Conservation (phyloP, 1,140 invertebrate genomes). For the Drosophila navojoa region DNA sequence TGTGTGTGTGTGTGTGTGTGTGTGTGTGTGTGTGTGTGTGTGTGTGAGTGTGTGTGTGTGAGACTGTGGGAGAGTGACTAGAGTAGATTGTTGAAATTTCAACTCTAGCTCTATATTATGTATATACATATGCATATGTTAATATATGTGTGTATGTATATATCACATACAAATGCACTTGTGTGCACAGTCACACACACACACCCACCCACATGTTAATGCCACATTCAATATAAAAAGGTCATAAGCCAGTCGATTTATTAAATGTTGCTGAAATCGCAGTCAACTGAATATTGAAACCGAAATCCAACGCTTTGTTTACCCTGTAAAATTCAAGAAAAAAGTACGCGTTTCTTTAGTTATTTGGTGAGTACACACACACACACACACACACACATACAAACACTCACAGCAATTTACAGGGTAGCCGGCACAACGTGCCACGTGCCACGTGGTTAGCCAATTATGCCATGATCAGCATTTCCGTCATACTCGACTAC, state of each 20-base stretch:
- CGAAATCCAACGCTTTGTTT: not conserved
- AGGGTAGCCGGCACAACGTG: conserved; percentile 10
- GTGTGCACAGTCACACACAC: not conserved
- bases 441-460: not conserved
- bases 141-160: conserved; percentile 5
- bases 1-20: too few relatives aligned
- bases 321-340: conserved; percentile 3
- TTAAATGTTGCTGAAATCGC: not conserved
- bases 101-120: not conserved
- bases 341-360: conserved; percentile 8
- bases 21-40: not conserved
- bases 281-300: not conserved
- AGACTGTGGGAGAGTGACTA: not conserved
- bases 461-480: not conserved
- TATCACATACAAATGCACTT: not conserved
- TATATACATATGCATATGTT: not conserved
- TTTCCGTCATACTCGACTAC: not conserved
- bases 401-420: not conserved
- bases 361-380: conserved; percentile 22
- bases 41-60: conserved; percentile 7
- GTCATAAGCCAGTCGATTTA: not conserved
- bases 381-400: not conserved
- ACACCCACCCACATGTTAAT: too few relatives aligned
- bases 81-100: not conserved
- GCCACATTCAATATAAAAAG: conserved; percentile 2